Evolutionary conservation across 2,797 vertebrate species (phyloP), one percentile per base, ranked within the genome.

Genomic region (Hemitrygon akajei): DNA sequence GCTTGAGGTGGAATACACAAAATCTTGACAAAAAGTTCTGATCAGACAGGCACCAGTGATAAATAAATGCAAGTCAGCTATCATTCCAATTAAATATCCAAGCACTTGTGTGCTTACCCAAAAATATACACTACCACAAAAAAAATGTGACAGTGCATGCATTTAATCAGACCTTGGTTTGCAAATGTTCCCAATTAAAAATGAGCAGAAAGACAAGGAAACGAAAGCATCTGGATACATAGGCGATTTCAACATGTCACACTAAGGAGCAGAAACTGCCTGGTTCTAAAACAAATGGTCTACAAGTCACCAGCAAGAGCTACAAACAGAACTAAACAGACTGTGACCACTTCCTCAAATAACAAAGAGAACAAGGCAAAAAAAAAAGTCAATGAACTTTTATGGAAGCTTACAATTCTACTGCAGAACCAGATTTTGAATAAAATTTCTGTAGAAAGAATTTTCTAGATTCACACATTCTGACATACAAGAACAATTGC

Each of bases 1-100:
- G 71, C 25, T 56, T 40, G 47, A 92, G 91, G 73, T 20, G 14
- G 37, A 76, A 93, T 93, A 93, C 91, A 93, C 76, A 40, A 93
- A 47, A 76, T 76, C 71, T 40, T 25, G 34, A 16, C 0, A 12
- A 56, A 66, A 56, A 56, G 16, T 93, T 93, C 91, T 30, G 47
- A 30, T 76, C 71, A 93, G 71, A 76, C 30, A 7, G 71, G 40
- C 27, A 73, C 63, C n/a, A 76, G 25, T 93, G 91, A 76, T 75
- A 58, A 93, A 93, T 25, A 75, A 58, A 30, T 69, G 40, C 40
- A 93, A 93, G 56, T 75, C 12, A 25, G 7, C 25, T 58, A 75
- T 75, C 7, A 71, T 76, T 69, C 73, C 11, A 93, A 30, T 92
- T 92, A 75, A 75, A 75, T 30, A 93, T 18, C 22, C 16, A 93